Conservation (phyloP, 1,140 invertebrate genomes). For the Berghia stephanieae region DNA sequence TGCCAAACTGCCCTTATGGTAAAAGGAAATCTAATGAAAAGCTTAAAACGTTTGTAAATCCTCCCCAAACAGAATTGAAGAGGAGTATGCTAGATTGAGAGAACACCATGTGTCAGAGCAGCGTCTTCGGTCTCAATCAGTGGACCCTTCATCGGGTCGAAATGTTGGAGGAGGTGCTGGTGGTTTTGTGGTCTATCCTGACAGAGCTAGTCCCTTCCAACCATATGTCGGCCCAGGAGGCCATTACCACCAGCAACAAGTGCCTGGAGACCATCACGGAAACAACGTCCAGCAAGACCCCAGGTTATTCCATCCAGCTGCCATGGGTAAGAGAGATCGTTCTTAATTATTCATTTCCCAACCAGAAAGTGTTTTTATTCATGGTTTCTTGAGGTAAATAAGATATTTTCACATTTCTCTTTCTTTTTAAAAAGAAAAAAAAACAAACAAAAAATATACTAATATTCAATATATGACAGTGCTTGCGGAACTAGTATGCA, state of each 20-base stretch:
- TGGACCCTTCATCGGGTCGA: constrained; percentile 14
- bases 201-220: constrained; percentile 17
- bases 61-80: constrained; percentile 27
- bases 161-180: neutral
- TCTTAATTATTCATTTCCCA: neutral
- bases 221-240: neutral
- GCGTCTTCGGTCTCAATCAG: constrained; percentile 23
- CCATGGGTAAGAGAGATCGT: neutral
- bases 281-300: neutral
- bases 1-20: too few species aligned
- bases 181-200: neutral
- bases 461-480: too few species aligned
- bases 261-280: neutral
- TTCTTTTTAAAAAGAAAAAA: too few species aligned
- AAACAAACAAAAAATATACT: too few species aligned
- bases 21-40: too few species aligned
- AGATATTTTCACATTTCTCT: neutral
- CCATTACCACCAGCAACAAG: neutral
- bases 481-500: too few species aligned
- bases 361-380: neutral
- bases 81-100: constrained; percentile 19
- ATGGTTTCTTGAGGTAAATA: neutral
- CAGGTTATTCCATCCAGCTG: neutral
- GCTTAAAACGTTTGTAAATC: too few species aligned
- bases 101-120: constrained; percentile 12